These are phyloP conservation scores for Sycophila sp. DNA, from an alignment of 1,140 invertebrate species.

Conservation along the genomic window DNA sequence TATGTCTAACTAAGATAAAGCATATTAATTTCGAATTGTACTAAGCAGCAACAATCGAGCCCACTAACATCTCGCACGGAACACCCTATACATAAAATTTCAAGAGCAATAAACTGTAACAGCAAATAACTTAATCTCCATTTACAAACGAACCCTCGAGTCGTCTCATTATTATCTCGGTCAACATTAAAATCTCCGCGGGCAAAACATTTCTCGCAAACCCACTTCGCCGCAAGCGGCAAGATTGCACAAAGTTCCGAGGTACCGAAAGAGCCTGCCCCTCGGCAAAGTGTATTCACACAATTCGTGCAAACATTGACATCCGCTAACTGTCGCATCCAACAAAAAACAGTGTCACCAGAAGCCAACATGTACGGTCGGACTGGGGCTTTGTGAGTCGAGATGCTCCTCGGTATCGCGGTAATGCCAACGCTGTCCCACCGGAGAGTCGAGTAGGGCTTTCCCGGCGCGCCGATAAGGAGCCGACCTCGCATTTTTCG, in stretches of 20 bases:
- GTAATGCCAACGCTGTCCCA: slow-evolving; percentile 6
- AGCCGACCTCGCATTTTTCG: too few relatives aligned
- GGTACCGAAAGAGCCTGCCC: too few relatives aligned
- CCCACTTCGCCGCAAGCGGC: not conserved
- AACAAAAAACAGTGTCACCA: not conserved
- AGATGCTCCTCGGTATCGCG: too few relatives aligned
- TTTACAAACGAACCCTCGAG: too few relatives aligned
- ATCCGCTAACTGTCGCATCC: not conserved
- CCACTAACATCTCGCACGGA: too few relatives aligned
- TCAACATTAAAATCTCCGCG: not conserved
- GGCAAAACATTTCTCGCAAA: too few relatives aligned
- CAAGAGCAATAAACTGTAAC: too few relatives aligned
- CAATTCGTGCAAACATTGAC: slow-evolving; percentile 15
- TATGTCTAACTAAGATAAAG: too few relatives aligned
- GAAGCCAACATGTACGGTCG: not conserved
- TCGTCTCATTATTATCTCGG: not conserved
- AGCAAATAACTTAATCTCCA: too few relatives aligned
- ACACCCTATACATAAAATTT: too few relatives aligned
- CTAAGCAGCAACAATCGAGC: too few relatives aligned
- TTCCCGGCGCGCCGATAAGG: not conserved
- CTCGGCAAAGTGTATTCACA: not conserved
- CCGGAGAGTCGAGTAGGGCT: not conserved
- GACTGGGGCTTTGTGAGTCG: slow-evolving; percentile 12
- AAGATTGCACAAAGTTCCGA: not conserved
- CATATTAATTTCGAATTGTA: too few relatives aligned